Percentiles rank a stretch among this genome's conserved stretches.
These are phyloP conservation scores for Galbula dea DNA, from an alignment of 2,113 vertebrate genomes.

Conservation along the genomic window DNA sequence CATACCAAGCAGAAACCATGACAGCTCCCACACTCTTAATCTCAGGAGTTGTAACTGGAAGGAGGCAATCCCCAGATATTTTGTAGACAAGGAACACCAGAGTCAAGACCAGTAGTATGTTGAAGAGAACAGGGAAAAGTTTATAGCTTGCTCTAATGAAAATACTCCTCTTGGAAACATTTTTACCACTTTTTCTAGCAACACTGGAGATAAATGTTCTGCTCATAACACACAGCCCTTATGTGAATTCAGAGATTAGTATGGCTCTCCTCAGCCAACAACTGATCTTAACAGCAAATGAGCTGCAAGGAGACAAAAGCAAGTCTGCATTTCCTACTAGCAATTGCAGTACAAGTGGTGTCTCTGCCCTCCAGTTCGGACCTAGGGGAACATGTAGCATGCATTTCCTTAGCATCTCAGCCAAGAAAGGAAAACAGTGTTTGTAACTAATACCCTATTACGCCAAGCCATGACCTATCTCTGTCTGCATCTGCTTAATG, in stretches of 20 bases:
- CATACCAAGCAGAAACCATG: background rate
- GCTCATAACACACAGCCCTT: background rate
- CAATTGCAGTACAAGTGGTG: background rate
- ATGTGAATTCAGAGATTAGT: background rate
- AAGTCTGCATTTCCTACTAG: background rate
- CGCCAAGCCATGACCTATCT: background rate
- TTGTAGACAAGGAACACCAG: background rate
- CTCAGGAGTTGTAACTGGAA: background rate
- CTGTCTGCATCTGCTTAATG: background rate
- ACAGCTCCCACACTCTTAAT: background rate
- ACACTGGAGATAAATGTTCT: background rate
- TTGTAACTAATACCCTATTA: background rate
- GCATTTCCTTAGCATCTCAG: background rate
- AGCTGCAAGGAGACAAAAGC: background rate
- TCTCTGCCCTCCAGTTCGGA: background rate
- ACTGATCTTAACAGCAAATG: background rate
- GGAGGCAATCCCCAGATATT: background rate
- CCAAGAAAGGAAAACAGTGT: background rate
- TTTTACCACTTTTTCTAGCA: slow-evolving; percentile 8
- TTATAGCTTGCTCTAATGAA: background rate
- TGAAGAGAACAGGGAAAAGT: background rate
- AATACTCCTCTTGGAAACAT: background rate
- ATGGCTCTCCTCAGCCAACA: background rate
- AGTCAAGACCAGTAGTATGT: background rate
- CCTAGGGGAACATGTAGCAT: background rate